Percentiles rank a stretch among this genome's conserved stretches.
Conservation (phyloP, 2,113 vertebrate genomes). For the Lasiurus cinereus region DNA sequence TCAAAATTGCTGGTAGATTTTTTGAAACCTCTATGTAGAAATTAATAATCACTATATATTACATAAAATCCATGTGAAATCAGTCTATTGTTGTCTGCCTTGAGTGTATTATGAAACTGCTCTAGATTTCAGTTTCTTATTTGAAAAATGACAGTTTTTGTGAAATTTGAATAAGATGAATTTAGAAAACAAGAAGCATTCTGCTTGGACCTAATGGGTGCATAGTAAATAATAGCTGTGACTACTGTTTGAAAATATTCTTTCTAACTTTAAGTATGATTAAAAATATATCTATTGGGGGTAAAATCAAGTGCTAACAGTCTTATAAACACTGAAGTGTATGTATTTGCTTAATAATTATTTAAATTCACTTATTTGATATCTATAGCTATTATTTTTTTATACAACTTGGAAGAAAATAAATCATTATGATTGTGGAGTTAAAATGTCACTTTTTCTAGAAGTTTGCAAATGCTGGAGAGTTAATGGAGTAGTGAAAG, state of each 20-base stretch:
- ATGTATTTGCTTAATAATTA: not conserved
- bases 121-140: not conserved
- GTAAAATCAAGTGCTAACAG: not conserved
- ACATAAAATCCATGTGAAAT: not conserved
- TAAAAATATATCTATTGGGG: not conserved
- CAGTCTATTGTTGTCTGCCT: not conserved
- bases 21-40: not conserved
- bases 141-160: not conserved
- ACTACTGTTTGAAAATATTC: not conserved
- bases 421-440: not conserved
- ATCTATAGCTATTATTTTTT: not conserved
- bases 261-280: not conserved
- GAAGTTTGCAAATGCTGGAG: not conserved
- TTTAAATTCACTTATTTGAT: not conserved
- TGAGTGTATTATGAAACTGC: not conserved
- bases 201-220: not conserved
- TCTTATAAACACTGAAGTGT: not conserved
- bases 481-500: not conserved
- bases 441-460: not conserved
- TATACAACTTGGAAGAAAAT: not conserved
- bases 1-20: not conserved
- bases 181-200: not conserved
- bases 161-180: not conserved
- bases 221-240: not conserved
- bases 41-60: not conserved